Conservation (phyloP, 1,140 invertebrate species). For the Caenorhabditis brenneri region DNA sequence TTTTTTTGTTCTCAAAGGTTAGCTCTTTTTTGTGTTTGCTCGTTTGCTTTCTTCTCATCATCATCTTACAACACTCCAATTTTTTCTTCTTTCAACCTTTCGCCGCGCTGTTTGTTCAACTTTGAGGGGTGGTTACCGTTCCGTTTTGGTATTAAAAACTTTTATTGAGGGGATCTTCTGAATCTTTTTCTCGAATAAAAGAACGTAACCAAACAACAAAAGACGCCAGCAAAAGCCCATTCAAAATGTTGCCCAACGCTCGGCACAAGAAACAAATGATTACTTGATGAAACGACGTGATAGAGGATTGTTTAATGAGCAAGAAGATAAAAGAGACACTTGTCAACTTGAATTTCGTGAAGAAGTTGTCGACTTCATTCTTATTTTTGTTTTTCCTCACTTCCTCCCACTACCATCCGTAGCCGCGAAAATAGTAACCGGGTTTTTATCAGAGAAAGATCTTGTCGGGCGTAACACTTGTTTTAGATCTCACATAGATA, state of each 20-base stretch:
- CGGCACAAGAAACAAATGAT: slow-evolving; percentile 19
- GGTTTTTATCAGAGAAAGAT: slow-evolving; percentile 27
- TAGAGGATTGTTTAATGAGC: not conserved
- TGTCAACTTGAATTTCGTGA: not conserved
- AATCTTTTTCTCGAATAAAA: not conserved
- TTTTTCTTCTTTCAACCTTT: not conserved
- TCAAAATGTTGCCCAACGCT: not conserved
- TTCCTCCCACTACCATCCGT: not conserved
- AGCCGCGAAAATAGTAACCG: slow-evolving; percentile 30
- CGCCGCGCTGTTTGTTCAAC: not conserved
- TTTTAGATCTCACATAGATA: slow-evolving; percentile 31
- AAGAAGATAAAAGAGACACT: slow-evolving; percentile 6
- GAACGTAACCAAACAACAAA: not conserved
- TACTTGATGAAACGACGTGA: slow-evolving; percentile 38
- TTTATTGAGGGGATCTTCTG: not conserved
- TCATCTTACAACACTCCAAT: slow-evolving; percentile 19
- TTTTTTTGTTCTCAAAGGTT: not conserved
- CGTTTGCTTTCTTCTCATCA: slow-evolving; percentile 31
- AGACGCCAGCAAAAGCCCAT: not conserved
- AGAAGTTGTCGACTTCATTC: not conserved
- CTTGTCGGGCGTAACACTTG: slow-evolving; percentile 27
- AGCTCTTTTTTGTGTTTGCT: not conserved
- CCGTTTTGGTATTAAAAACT: not conserved
- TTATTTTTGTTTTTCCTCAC: not conserved
- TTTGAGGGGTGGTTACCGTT: not conserved